phyloP scores from a whole-genome alignment of 1,140 invertebrate genomes.

The Agrypnia vestita region DNA sequence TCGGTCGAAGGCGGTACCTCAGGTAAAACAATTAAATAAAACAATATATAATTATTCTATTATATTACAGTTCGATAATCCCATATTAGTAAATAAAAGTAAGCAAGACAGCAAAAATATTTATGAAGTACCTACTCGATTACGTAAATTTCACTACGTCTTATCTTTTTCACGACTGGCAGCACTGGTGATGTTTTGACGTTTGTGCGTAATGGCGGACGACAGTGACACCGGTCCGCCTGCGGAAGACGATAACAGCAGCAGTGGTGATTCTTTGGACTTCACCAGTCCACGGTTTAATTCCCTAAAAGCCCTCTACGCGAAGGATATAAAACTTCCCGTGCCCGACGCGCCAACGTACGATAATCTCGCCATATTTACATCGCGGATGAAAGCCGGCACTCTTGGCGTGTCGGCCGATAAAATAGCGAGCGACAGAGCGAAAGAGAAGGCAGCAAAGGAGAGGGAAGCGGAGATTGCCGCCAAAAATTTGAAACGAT shows the following conservation, averaged over 20 bases:
- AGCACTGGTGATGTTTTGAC: slow-evolving; percentile 46
- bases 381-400: slow-evolving; percentile 61
- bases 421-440: slow-evolving; percentile 26
- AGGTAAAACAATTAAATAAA: no score
- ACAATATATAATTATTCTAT: no score
- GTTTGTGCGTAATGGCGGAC: slow-evolving; percentile 31
- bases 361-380: slow-evolving; percentile 75
- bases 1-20: no score
- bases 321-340: slow-evolving; percentile 69
- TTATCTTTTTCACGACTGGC: slow-evolving; percentile 24
- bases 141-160: background rate
- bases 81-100: no score
- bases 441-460: slow-evolving; percentile 14
- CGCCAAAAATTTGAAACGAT: slow-evolving; percentile 44
- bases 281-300: slow-evolving; percentile 76
- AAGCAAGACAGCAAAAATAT: no score
- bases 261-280: slow-evolving; percentile 64
- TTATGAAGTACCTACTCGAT: slow-evolving; percentile 12
- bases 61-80: no score
- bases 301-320: slow-evolving; percentile 76
- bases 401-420: slow-evolving; percentile 11
- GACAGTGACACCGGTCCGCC: background rate
- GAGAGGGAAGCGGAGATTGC: slow-evolving; percentile 21
- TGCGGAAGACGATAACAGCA: slow-evolving; percentile 9
- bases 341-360: slow-evolving; percentile 68